phyloP scores from a whole-genome alignment of 2,797 vertebrate species.

The Acipenser transmontanus region DNA sequence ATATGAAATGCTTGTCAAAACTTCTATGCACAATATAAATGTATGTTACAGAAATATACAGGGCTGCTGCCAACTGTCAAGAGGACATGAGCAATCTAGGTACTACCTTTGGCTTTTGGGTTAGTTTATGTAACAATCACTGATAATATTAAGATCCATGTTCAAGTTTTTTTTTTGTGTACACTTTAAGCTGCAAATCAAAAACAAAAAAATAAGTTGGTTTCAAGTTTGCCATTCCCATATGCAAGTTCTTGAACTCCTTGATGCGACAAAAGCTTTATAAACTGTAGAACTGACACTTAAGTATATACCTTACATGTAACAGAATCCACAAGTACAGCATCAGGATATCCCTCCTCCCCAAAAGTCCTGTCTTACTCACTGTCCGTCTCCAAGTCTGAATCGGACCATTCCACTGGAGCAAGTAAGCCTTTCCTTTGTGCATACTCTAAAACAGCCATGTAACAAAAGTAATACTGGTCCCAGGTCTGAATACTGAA shows the following conservation, averaged over 20 bases:
- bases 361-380: slow-evolving; percentile 52
- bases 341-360: slow-evolving; percentile 22
- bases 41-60: slow-evolving; percentile 74
- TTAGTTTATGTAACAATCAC: slow-evolving; percentile 50
- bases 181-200: slow-evolving; percentile 27
- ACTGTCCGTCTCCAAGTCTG: slow-evolving; percentile 74
- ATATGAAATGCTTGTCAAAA: slow-evolving; percentile 55
- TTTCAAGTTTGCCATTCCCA: slow-evolving; percentile 61
- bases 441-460: slow-evolving; percentile 70
- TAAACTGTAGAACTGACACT: not conserved
- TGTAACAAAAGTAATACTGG: slow-evolving; percentile 80
- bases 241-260: slow-evolving; percentile 56
- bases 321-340: slow-evolving; percentile 54
- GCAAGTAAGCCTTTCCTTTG: slow-evolving; percentile 64
- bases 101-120: slow-evolving; percentile 69
- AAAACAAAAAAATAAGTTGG: slow-evolving; percentile 35
- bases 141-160: slow-evolving; percentile 14
- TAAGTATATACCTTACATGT: slow-evolving; percentile 55
- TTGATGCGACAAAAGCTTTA: not conserved
- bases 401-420: slow-evolving; percentile 75
- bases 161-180: slow-evolving; percentile 48
- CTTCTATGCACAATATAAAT: slow-evolving; percentile 66
- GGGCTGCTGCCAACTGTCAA: slow-evolving; percentile 56
- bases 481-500: slow-evolving; percentile 83
- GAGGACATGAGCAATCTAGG: slow-evolving; percentile 65